Conservation (phyloP, 37 sponge, comb jelly and placozoan species). For the Cladorhizidae sp. region DNA sequence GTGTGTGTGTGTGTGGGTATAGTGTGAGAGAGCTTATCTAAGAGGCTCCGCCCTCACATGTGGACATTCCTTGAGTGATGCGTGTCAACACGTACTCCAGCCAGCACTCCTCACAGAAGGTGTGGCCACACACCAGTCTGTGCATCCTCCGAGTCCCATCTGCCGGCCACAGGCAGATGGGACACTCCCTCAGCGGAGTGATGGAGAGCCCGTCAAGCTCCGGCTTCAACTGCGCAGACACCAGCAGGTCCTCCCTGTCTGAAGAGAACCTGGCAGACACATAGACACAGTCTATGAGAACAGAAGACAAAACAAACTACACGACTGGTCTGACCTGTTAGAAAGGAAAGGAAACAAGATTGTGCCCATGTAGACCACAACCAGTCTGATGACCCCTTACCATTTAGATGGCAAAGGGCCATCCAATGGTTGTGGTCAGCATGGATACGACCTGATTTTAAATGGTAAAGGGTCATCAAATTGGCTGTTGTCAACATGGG, state of each 20-base stretch:
- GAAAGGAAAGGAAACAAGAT: no score
- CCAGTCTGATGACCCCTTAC: no score
- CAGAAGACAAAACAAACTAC: no score
- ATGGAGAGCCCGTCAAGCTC: not conserved
- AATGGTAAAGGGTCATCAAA: no score
- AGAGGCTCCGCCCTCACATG: conserved; percentile 4
- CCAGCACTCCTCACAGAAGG: conserved; percentile 71
- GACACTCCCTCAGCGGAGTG: conserved; percentile 26
- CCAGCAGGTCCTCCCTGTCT: conserved; percentile 22
- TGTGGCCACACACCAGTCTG: conserved; percentile 68
- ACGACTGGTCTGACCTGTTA: no score
- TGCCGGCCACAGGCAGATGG: conserved; percentile 36
- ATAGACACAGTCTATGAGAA: not conserved
- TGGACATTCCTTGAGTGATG: conserved; percentile 28
- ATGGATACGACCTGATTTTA: no score
- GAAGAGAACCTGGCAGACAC: conserved; percentile 3
- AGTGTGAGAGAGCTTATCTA: not conserved
- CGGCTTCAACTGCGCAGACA: conserved; percentile 22
- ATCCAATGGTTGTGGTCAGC: no score
- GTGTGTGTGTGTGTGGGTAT: not conserved
- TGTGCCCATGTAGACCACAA: no score
- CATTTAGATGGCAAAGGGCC: no score
- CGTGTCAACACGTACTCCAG: conserved; percentile 33
- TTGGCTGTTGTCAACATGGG: no score
- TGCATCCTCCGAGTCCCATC: conserved; percentile 3